Base-by-base conservation (phyloP, 1,140 invertebrate genomes). In the Pogonognathellus flavescens region DNA sequence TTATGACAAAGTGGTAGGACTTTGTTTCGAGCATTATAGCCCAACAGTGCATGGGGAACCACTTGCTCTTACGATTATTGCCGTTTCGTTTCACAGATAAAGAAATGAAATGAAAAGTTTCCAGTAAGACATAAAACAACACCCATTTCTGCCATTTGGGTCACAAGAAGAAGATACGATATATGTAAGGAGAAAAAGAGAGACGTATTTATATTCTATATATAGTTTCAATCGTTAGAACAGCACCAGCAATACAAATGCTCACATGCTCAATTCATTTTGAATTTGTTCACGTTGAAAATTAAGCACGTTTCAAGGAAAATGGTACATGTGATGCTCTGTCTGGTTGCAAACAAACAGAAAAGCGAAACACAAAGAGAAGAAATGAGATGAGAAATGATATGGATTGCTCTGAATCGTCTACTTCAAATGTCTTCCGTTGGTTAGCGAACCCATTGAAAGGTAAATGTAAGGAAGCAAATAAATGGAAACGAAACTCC, bases 41-140 rank as follows among this genome's bases (percentile, higher is more conserved):
- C 41, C 70, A 76, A 76, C 70, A 41, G 31, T 41, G 31, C 2
- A 41, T 41, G 31, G 25, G 6, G 66, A 76, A 76, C 9, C 70
- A 50, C 31, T 76, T 49, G 41, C 70, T 76, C 41, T 50, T 76
- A 41, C 41, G 70, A 50, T 31, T 76, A 76, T 76, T 76, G 70
- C 70, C n/a, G 70, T 70, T 76, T 76, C 70, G 8, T 50, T 76
- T 76, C 41, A 76, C 70, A 76, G 70, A 76, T 76, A 50, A 76
- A 76, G 70, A 76, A 76, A 76, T 76, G 70, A 76, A 66, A 66
- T 66, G 62, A 76, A 76, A 41, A 25, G 25, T 76, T 76, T 31
- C 70, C 70, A 76, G 70, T 31, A 76, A 76, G 70, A 76, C 70
- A 76, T 76, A 76, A 76, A 76, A 50, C 31, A 76, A 76, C 70